These are phyloP conservation scores for Strongylocentrotus purpuratus DNA, from an alignment of 35 echinoderm and acorn worm species.

Conservation along the genomic window DNA sequence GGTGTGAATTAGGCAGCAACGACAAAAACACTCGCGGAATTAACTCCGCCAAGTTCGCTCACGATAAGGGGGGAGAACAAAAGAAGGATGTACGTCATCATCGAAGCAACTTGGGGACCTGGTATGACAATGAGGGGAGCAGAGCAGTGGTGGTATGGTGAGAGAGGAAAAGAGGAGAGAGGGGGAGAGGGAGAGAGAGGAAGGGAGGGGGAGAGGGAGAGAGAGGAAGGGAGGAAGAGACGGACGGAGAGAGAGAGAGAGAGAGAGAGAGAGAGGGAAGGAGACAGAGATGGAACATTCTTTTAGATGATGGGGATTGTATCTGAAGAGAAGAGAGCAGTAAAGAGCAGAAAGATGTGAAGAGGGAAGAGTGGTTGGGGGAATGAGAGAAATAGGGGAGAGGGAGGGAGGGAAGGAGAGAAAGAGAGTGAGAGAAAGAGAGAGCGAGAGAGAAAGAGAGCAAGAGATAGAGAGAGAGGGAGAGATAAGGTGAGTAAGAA, in stretches of 20 bases:
- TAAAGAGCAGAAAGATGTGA: background rate
- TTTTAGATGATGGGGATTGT: too few relatives aligned
- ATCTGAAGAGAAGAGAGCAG: too few relatives aligned
- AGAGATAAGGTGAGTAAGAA: too few relatives aligned
- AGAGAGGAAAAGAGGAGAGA: background rate
- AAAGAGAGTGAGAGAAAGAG: too few relatives aligned
- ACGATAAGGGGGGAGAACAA: background rate
- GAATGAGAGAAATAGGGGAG: background rate
- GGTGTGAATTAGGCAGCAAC: conserved; percentile 36
- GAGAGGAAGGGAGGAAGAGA: background rate
- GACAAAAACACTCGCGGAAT: conserved; percentile 37
- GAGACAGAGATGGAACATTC: background rate
- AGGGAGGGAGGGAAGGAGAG: background rate
- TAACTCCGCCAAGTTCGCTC: conserved; percentile 12
- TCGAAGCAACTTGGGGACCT: background rate
- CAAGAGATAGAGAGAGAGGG: too few relatives aligned
- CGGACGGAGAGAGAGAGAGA: background rate
- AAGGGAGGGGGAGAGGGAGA: too few relatives aligned
- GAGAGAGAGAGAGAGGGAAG: background rate
- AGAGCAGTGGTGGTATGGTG: background rate
- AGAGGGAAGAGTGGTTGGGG: background rate
- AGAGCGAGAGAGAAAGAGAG: too few relatives aligned
- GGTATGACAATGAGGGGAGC: background rate
- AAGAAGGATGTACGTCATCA: background rate
- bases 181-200: background rate